These are phyloP conservation scores for Lampris incognitus DNA, from an alignment of 2,113 vertebrate genomes.

Conservation along the genomic window DNA sequence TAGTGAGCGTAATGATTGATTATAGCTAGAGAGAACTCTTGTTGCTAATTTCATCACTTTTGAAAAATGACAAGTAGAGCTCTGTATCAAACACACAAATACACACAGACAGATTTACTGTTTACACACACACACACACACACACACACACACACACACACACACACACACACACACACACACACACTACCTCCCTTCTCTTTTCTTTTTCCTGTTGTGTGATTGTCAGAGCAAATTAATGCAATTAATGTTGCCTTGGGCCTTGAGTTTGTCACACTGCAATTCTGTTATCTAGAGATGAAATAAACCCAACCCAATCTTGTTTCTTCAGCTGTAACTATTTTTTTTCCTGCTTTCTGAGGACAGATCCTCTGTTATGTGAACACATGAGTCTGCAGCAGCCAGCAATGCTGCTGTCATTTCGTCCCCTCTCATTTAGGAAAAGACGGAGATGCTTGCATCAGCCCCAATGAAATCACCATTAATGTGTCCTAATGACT, in stretches of 20 bases:
- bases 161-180: slow-evolving; percentile 50
- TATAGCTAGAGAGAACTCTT: slow-evolving; percentile 80
- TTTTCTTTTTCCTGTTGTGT: slow-evolving; percentile 75
- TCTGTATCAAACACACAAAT: slow-evolving; percentile 70
- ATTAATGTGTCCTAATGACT: slow-evolving; percentile 76
- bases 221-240: slow-evolving; percentile 82
- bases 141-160: slow-evolving; percentile 37
- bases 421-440: slow-evolving; percentile 55
- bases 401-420: slow-evolving; percentile 41
- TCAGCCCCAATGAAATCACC: slow-evolving; percentile 70
- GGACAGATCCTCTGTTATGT: slow-evolving; percentile 43
- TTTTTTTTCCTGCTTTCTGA: slow-evolving; percentile 63
- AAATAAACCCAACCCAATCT: slow-evolving; percentile 69
- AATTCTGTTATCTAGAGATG: slow-evolving; percentile 84
- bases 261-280: slow-evolving; percentile 83
- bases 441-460: slow-evolving; percentile 65
- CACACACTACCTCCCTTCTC: slow-evolving; percentile 65
- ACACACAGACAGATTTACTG: slow-evolving; percentile 40
- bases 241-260: slow-evolving; percentile 82
- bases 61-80: slow-evolving; percentile 80
- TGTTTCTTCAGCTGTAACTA: slow-evolving; percentile 65
- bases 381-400: background rate
- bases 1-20: slow-evolving; percentile 85
- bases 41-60: slow-evolving; percentile 83
- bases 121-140: slow-evolving; percentile 54